A percentile compares a stretch with the other conserved stretches of the same genome.
Evolutionary conservation across 2,113 vertebrate species (phyloP).

Genomic region (Indicator maculatus): DNA sequence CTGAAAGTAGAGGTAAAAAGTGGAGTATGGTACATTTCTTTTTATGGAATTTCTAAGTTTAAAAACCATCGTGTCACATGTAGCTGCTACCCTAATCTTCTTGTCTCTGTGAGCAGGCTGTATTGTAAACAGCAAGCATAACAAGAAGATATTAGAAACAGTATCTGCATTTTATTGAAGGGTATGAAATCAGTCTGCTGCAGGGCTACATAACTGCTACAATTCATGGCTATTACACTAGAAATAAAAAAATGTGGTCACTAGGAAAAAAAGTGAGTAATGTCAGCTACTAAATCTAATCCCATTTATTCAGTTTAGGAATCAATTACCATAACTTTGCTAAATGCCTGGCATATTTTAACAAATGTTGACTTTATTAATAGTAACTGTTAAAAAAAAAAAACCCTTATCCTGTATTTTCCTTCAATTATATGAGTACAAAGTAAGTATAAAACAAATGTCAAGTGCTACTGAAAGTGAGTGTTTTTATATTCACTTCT

Average conservation of each 20-base stretch:
- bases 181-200: background rate
- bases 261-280: background rate
- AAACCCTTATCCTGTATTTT: background rate
- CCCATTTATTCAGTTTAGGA: background rate
- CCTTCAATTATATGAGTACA: background rate
- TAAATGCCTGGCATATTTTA: background rate
- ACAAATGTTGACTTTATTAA: background rate
- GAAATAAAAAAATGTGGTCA: background rate
- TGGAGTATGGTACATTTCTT: fast-evolving
- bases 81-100: background rate
- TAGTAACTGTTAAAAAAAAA: background rate
- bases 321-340: background rate
- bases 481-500: background rate
- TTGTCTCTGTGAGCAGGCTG: background rate
- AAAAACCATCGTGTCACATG: background rate
- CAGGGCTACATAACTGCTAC: background rate
- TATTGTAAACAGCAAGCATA: background rate
- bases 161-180: background rate
- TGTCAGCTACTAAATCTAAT: background rate
- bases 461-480: background rate
- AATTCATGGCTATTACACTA: background rate
- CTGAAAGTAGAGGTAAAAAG: background rate
- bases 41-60: background rate
- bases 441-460: background rate
- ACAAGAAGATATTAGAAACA: background rate